Conservation (phyloP, 2,888 invertebrate genomes). For the Marronus borbonicus region DNA sequence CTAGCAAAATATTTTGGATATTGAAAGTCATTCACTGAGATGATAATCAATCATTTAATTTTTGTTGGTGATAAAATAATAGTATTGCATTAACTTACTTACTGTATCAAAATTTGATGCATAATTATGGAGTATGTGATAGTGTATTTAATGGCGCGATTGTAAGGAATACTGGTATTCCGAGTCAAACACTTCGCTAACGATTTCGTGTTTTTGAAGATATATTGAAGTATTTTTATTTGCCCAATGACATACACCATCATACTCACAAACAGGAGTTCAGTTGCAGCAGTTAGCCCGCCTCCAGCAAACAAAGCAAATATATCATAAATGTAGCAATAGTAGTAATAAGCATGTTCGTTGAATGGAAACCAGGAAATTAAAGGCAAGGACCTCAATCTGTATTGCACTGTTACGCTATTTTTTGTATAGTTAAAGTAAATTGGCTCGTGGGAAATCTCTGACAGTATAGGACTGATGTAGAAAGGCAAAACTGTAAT, state of each 20-base stretch:
- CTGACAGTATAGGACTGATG: constrained; percentile 50
- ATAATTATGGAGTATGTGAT: constrained; percentile 43
- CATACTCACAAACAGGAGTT: constrained; percentile 54
- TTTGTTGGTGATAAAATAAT: too few species aligned
- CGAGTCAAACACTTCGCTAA: constrained; percentile 21
- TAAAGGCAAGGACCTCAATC: constrained; percentile 53
- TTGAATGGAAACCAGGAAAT: constrained; percentile 58
- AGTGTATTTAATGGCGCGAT: constrained; percentile 21
- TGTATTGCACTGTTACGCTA: constrained; percentile 16
- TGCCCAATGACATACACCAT: constrained; percentile 56
- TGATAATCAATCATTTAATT: too few species aligned
- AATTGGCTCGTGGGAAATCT: constrained; percentile 37
- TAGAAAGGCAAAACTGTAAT: constrained; percentile 53
- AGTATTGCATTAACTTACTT: constrained; percentile 19
- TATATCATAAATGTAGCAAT: constrained; percentile 49
- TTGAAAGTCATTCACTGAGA: too few species aligned
- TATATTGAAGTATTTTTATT: constrained; percentile 54
- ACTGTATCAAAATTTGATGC: constrained; percentile 53
- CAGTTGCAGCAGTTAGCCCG: constrained; percentile 50
- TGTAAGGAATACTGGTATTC: constrained; percentile 26
- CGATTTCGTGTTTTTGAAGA: constrained; percentile 43
- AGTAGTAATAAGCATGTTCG: constrained; percentile 52
- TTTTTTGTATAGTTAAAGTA: constrained; percentile 19
- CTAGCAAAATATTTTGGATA: too few species aligned
- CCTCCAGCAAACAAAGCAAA: constrained; percentile 51